These are phyloP conservation scores for Spodoptera frugiperda DNA, from an alignment of 1,140 invertebrate genomes.

Conservation along the genomic window DNA sequence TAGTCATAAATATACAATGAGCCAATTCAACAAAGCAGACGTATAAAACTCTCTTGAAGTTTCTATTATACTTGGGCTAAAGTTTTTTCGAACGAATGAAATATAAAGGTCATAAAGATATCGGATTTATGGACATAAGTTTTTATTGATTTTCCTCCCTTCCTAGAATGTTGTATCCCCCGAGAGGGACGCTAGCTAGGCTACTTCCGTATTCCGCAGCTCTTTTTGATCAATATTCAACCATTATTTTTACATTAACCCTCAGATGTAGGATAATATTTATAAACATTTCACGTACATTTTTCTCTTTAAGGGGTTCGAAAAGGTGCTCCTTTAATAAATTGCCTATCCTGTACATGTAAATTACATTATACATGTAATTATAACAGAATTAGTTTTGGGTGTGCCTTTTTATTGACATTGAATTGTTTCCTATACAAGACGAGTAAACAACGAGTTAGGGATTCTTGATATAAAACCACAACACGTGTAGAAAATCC, in stretches of 20 bases:
- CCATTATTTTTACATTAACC: neutral
- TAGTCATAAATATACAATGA: constrained; percentile 12
- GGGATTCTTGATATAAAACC: too few species aligned
- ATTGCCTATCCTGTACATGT: too few species aligned
- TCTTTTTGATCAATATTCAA: constrained; percentile 8
- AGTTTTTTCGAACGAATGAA: neutral
- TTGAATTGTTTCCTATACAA: too few species aligned
- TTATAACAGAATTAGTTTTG: too few species aligned
- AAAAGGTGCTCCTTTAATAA: too few species aligned
- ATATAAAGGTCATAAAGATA: constrained; percentile 20
- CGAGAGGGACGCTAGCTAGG: neutral
- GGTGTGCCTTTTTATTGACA: too few species aligned
- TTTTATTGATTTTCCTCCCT: constrained; percentile 12
- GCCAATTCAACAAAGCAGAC: neutral
- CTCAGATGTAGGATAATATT: neutral
- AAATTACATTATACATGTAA: too few species aligned
- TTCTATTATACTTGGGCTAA: constrained; percentile 2
- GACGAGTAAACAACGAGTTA: too few species aligned
- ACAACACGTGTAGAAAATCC: too few species aligned
- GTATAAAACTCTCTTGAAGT: neutral
- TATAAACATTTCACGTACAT: neutral
- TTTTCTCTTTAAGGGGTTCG: too few species aligned
- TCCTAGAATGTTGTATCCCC: constrained; percentile 10
- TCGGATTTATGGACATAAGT: constrained; percentile 5
- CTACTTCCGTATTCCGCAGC: constrained; percentile 12